Conservation (phyloP, 2,888 invertebrate species). For the Sminthurinus aureus region DNA sequence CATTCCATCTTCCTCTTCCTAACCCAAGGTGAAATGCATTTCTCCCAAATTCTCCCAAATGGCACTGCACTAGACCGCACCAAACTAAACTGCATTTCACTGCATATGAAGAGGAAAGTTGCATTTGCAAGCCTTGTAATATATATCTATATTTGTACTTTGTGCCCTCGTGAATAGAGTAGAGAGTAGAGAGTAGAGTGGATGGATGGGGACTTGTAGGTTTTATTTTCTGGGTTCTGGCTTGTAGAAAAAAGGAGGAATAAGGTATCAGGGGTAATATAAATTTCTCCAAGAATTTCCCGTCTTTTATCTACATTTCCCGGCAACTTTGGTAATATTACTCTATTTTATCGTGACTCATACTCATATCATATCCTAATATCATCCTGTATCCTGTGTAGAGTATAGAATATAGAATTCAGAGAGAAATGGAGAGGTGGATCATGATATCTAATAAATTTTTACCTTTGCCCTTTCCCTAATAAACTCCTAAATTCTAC, state of each 20-base stretch:
- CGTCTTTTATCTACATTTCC: background rate
- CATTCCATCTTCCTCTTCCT: background rate
- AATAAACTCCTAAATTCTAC: too few relatives aligned
- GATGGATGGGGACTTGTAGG: too few relatives aligned
- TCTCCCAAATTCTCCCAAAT: background rate
- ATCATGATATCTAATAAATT: too few relatives aligned
- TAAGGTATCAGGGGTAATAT: constrained; percentile 37
- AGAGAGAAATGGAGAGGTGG: too few relatives aligned
- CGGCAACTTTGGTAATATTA: background rate
- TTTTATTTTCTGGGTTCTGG: background rate
- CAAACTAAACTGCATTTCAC: background rate
- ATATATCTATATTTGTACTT: background rate
- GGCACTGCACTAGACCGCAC: background rate
- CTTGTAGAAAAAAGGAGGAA: background rate
- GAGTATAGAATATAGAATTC: background rate
- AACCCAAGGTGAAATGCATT: constrained; percentile 2
- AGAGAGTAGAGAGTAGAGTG: too few relatives aligned
- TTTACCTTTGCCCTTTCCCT: background rate
- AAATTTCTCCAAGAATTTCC: constrained; percentile 13
- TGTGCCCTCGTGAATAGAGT: background rate
- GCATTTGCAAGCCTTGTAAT: background rate
- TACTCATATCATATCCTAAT: background rate
- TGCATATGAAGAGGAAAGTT: background rate
- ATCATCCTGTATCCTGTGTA: background rate
- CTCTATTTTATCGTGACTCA: background rate